Percentiles rank a stretch among this genome's conserved stretches.
These are phyloP conservation scores for Ariolimax columbianus DNA, from an alignment of 2,888 invertebrate genomes.

Conservation along the genomic window DNA sequence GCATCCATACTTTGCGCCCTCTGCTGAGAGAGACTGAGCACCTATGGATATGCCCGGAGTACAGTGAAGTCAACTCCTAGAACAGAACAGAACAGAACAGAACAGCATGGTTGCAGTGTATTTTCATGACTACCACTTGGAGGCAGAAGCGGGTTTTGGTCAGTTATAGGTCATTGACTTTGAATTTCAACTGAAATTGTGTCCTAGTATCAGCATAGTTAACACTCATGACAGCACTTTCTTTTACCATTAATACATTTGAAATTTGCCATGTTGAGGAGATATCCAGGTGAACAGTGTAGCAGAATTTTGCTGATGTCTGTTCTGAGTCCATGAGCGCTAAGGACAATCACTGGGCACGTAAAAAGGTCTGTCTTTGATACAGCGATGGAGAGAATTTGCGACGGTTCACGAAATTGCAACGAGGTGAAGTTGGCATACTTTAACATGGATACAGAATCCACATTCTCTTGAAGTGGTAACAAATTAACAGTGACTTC, in stretches of 20 bases:
- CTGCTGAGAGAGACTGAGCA: no score
- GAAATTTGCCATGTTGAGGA: slow-evolving; percentile 50
- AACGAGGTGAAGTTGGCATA: slow-evolving; percentile 48
- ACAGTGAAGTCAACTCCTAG: no score
- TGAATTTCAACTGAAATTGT: no score
- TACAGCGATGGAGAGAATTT: slow-evolving; percentile 46
- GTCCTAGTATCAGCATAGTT: no score
- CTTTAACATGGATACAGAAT: slow-evolving; percentile 22
- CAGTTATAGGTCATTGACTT: no score
- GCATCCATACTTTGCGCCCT: no score
- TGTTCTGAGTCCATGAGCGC: slow-evolving; percentile 36
- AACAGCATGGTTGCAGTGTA: no score
- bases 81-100: no score
- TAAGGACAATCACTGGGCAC: slow-evolving; percentile 49
- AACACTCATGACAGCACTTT: neutral
- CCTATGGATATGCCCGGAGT: no score
- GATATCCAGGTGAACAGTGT: slow-evolving; percentile 51
- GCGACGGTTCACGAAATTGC: slow-evolving; percentile 25
- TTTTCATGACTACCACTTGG: no score
- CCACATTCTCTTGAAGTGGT: slow-evolving; percentile 45
- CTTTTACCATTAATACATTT: slow-evolving; percentile 55
- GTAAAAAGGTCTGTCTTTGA: slow-evolving; percentile 10
- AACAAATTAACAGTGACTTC: slow-evolving; percentile 37
- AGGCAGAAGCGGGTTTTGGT: no score
- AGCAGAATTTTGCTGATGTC: neutral